Percentiles rank a stretch among this genome's conserved stretches.
Conservation (phyloP, 2,113 vertebrate genomes). For the Meles meles region DNA sequence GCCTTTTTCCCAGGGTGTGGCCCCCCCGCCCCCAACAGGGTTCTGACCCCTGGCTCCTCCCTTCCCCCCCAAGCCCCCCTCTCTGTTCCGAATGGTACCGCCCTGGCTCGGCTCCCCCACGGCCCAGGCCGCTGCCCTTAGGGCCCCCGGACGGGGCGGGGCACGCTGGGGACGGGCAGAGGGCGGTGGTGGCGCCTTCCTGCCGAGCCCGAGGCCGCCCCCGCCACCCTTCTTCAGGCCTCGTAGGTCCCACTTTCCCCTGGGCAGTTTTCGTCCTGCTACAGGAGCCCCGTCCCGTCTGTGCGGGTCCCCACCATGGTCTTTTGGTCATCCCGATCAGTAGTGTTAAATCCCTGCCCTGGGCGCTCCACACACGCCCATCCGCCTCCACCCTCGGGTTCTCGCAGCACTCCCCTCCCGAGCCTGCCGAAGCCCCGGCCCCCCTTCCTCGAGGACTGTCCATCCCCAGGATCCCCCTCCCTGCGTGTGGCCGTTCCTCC, state of each 20-base stretch:
- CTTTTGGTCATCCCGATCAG: not conserved
- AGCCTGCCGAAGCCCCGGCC: not conserved
- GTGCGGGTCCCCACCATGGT: not conserved
- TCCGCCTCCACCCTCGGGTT: conserved; percentile 44
- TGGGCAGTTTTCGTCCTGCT: conserved; percentile 15
- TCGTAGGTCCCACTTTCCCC: conserved; percentile 60
- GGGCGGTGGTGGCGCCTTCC: conserved; percentile 75
- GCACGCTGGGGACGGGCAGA: conserved; percentile 69
- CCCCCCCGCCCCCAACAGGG: conserved; percentile 58
- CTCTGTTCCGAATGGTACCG: conserved; percentile 69
- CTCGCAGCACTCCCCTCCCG: conserved; percentile 13
- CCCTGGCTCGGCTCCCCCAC: conserved; percentile 66
- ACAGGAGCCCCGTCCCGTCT: conserved; percentile 57
- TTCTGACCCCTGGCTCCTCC: conserved; percentile 73
- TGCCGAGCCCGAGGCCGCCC: conserved; percentile 60
- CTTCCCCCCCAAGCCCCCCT: conserved; percentile 56
- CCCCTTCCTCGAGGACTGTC: conserved; percentile 26
- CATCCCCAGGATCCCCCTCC: conserved; percentile 32
- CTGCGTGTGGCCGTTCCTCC: conserved; percentile 26
- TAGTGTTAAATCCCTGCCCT: conserved; percentile 34
- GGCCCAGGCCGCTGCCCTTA: conserved; percentile 69
- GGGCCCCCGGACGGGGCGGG: conserved; percentile 77
- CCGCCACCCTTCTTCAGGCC: conserved; percentile 42
- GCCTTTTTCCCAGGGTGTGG: conserved; percentile 79
- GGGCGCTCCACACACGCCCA: conserved; percentile 41